Conservation (phyloP, 2,113 vertebrate genomes). For the Procavia capensis region DNA sequence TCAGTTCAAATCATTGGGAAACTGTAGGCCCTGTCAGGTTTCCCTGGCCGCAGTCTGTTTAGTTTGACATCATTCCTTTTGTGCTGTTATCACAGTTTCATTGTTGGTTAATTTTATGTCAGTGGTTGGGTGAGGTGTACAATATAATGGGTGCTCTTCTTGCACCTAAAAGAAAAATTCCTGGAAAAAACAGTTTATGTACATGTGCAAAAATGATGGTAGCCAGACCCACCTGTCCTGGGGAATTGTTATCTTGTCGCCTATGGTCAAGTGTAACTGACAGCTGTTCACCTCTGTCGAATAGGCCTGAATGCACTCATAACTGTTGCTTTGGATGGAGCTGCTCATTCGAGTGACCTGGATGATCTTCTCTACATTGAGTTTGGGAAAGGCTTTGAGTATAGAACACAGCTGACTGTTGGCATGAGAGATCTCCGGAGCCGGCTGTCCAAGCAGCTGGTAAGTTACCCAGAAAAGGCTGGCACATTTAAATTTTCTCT, state of each 20-base stretch:
- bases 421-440: constrained; percentile 80
- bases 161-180: background rate
- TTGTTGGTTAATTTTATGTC: background rate
- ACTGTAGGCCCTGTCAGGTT: background rate
- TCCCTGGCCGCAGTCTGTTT: background rate
- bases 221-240: background rate
- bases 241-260: background rate
- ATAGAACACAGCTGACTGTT: constrained; percentile 78
- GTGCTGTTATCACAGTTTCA: background rate
- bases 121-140: background rate
- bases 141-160: background rate
- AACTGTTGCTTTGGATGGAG: constrained; percentile 81
- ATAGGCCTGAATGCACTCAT: constrained; percentile 84
- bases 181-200: background rate
- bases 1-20: background rate
- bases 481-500: background rate
- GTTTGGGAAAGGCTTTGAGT: constrained; percentile 86
- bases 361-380: constrained; percentile 81
- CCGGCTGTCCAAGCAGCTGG: constrained; percentile 79
- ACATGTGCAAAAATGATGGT: background rate
- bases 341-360: constrained; percentile 6
- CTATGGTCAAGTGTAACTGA: background rate
- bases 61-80: background rate
- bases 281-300: constrained; percentile 21
- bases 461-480: constrained; percentile 74